Evolutionary conservation across 2,888 invertebrate genomes (phyloP).

Genomic region (Branchipolynoe longqiensis): DNA sequence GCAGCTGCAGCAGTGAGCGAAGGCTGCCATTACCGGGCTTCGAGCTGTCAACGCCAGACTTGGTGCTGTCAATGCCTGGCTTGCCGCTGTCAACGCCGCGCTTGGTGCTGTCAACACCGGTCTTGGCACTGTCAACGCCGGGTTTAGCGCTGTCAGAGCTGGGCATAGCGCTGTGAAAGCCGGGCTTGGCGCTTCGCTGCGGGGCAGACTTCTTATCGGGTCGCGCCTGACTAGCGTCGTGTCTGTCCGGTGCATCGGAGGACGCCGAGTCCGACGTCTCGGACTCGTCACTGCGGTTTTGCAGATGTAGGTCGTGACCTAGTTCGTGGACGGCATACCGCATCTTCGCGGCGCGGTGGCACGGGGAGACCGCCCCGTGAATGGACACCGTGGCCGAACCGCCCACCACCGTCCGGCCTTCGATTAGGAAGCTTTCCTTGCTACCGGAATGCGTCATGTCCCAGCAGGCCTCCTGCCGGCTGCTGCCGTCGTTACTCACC

Average conservation of each 20-base stretch:
- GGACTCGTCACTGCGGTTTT: neutral
- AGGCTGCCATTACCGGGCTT: neutral
- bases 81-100: neutral
- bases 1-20: neutral
- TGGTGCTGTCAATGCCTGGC: too few relatives aligned
- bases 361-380: neutral
- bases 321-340: neutral
- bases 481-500: neutral
- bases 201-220: neutral
- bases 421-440: neutral
- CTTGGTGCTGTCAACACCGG: neutral
- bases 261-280: neutral
- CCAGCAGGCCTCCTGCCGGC: neutral
- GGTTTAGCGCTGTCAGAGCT: neutral
- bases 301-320: too few relatives aligned
- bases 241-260: neutral
- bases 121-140: neutral
- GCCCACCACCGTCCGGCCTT: slow-evolving; percentile 4
- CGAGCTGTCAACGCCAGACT: neutral
- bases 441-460: neutral
- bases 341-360: neutral
- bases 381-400: neutral
- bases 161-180: neutral
- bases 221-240: neutral
- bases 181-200: neutral